Percentiles rank a stretch among this genome's conserved stretches.
phyloP scores from a whole-genome alignment of 2,797 vertebrate species.

The Melanogrammus aeglefinus region DNA sequence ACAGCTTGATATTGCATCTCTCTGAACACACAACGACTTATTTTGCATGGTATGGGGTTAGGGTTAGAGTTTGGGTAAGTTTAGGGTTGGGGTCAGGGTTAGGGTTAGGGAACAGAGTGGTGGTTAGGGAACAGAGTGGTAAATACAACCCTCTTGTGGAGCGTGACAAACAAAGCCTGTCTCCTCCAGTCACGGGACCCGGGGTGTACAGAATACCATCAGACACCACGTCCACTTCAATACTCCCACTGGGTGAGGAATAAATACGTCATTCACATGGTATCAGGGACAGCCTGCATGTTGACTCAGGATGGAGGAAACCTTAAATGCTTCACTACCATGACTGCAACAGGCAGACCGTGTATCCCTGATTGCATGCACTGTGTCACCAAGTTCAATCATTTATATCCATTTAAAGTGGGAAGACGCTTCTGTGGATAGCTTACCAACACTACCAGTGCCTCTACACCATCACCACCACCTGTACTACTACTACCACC shows the following conservation, averaged over 20 bases:
- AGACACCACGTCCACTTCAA: not conserved
- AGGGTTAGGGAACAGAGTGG: not conserved
- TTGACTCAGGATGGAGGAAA: conserved; percentile 4
- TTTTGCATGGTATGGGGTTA: not conserved
- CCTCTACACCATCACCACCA: not conserved
- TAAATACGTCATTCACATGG: not conserved
- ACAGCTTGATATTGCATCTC: not conserved
- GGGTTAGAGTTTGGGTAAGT: no score
- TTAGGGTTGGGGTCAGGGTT: no score
- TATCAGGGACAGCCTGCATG: not conserved
- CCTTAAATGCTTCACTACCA: not conserved
- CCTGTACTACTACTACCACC: not conserved
- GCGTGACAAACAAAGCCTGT: not conserved
- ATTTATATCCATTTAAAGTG: conserved; percentile 38
- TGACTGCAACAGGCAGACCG: conserved; percentile 13
- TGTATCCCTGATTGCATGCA: conserved; percentile 12
- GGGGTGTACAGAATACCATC: conserved; percentile 7
- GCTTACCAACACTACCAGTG: not conserved
- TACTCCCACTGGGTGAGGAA: not conserved
- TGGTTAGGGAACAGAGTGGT: not conserved
- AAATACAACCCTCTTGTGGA: not conserved
- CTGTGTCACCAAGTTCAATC: conserved; percentile 27
- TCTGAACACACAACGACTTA: not conserved
- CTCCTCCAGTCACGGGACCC: not conserved
- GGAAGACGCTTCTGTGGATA: conserved; percentile 13